Base-by-base conservation (phyloP, 2,888 invertebrate genomes). In the Spatulosminthurus flaviceps region DNA sequence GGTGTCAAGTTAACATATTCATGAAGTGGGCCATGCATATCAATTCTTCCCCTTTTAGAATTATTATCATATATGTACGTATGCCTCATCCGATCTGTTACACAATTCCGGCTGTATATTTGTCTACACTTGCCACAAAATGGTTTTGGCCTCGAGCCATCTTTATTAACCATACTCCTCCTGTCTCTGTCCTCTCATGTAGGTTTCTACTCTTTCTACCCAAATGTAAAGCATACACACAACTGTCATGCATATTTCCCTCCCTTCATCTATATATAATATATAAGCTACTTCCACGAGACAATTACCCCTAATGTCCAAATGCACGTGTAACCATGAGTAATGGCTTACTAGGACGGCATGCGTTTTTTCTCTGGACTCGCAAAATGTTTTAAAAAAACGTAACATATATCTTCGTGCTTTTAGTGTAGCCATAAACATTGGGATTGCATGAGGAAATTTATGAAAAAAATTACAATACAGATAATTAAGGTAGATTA, bases 61-160 rank as follows among this genome's bases (percentile, higher is more conserved):
- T 9, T 34, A 4, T 34, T 4, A 4, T 34, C 9, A 34, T 34
- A 34, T 9, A 34, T 34, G 9, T 4, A 9, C 9, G 34, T 34
- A 34, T 34, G 4, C 5, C 9, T 7, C 34, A 4, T 34, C 4
- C 9, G 34, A 34, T 34, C 5, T 7, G 34, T 34, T 34, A 34
- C 34, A 34, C 22, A 21, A 21, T 29, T 69, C 34, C 34, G 7
- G 34, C 21, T 1, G 19, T 71, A 22, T 51, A 74, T 51, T 61
- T 74, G 75, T 75, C 64, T 75, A 21, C 64, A 75, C 75, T 64
- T 41, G 64, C 75, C 75, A 75, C 64, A 34, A 75, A 75, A 75
- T 75, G 64, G 64, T 24, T 75, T 75, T 75, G 75, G 75, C 75
- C 75, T 66, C 64, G 28, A 75, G 75, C 75, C 75, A 75, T 75